These are phyloP conservation scores for Saturnia japonica DNA, from an alignment of 2,888 invertebrate genomes.

Conservation along the genomic window DNA sequence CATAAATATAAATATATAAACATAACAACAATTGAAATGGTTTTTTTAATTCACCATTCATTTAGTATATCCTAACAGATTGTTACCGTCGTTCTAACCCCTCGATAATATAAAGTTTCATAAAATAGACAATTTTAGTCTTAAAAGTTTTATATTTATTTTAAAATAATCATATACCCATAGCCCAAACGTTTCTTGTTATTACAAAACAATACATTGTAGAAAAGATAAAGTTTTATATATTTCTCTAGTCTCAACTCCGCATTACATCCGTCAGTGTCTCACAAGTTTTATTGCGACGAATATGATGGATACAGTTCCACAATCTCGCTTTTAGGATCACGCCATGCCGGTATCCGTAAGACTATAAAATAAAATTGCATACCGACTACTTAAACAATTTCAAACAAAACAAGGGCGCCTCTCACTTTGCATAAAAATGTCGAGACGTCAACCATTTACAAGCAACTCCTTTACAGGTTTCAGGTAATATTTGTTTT, in stretches of 20 bases:
- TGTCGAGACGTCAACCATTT: constrained; percentile 75
- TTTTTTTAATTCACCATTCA: not conserved
- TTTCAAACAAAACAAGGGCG: constrained; percentile 69
- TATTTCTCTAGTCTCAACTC: constrained; percentile 53
- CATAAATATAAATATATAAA: too few species aligned
- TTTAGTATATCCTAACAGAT: not conserved
- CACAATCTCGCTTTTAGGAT: constrained; percentile 56
- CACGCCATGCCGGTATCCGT: constrained; percentile 13
- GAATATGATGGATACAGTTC: constrained; percentile 63
- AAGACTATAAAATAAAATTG: constrained; percentile 60
- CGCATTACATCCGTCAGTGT: constrained; percentile 76
- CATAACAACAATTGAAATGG: too few species aligned
- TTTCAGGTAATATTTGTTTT: constrained; percentile 71
- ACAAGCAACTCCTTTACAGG: constrained; percentile 73
- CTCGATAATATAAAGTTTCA: not conserved
- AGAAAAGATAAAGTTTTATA: constrained; percentile 57
- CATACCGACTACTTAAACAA: constrained; percentile 69
- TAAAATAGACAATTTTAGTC: not conserved
- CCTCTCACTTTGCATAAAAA: constrained; percentile 72
- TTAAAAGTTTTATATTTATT: constrained; percentile 23
- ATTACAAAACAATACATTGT: constrained; percentile 60
- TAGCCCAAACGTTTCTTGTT: constrained; percentile 43
- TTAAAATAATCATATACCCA: constrained; percentile 42
- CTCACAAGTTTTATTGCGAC: constrained; percentile 75
- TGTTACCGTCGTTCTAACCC: not conserved